phyloP scores from a whole-genome alignment of 1,140 invertebrate species.

The Cydia strobilella region DNA sequence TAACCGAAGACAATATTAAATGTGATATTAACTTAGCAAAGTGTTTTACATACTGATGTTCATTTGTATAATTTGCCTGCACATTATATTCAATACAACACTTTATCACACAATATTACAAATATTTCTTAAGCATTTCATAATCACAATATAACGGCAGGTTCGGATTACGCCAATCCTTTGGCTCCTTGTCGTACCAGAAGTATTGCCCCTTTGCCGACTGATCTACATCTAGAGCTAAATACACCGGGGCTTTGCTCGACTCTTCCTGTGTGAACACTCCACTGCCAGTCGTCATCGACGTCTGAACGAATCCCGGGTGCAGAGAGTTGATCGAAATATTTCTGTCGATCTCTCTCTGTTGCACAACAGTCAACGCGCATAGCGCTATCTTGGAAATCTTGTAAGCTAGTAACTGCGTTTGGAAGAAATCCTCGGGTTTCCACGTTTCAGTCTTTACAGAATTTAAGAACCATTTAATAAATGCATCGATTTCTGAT shows the following conservation, averaged over 20 bases:
- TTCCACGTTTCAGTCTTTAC: constrained; percentile 41
- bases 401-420: constrained; percentile 78
- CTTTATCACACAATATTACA: background rate
- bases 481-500: constrained; percentile 80
- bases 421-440: constrained; percentile 70
- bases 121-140: constrained; percentile 20
- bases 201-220: constrained; percentile 31
- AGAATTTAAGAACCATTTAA: constrained; percentile 82
- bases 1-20: too few species aligned
- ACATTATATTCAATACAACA: too few species aligned
- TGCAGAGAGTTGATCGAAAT: constrained; percentile 83
- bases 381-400: constrained; percentile 85
- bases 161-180: constrained; percentile 24
- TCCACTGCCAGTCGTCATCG: constrained; percentile 85
- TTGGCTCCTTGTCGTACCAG: constrained; percentile 24
- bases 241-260: constrained; percentile 33
- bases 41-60: too few species aligned
- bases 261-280: constrained; percentile 83
- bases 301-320: constrained; percentile 84
- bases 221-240: constrained; percentile 31
- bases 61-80: too few species aligned
- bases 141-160: constrained; percentile 22
- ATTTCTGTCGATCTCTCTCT: constrained; percentile 67
- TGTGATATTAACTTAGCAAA: too few species aligned
- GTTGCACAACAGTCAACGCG: constrained; percentile 82